Conservation (phyloP, 2,113 vertebrate genomes). For the Aleadryas rufinucha region DNA sequence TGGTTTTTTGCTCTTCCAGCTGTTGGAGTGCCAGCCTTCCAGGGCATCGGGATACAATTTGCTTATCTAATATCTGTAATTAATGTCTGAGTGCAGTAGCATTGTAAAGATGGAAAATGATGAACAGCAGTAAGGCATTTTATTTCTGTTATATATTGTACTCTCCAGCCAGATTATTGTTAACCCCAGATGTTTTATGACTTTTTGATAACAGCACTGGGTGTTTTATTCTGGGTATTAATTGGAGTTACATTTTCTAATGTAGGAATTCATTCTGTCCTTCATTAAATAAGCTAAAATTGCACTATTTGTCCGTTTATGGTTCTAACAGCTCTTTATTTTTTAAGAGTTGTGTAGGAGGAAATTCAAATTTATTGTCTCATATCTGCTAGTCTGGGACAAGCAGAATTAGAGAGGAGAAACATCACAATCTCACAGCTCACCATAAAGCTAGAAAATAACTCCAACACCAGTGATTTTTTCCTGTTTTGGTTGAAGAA, state of each 20-base stretch:
- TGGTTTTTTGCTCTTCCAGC: neutral
- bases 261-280: neutral
- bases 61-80: slow-evolving; percentile 32
- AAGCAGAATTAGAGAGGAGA: neutral
- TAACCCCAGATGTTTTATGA: slow-evolving; percentile 34
- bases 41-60: neutral
- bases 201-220: neutral
- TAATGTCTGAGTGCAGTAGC: neutral
- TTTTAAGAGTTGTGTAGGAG: neutral
- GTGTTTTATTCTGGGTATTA: slow-evolving; percentile 27
- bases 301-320: neutral
- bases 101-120: neutral
- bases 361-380: neutral
- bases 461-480: neutral
- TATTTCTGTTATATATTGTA: neutral
- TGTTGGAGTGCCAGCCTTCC: neutral
- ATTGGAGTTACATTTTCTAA: neutral
- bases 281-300: slow-evolving; percentile 1
- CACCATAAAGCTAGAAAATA: neutral
- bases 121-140: neutral
- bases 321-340: neutral
- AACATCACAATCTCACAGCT: neutral
- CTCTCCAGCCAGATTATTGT: neutral
- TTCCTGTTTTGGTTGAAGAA: neutral
- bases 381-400: neutral